Conservation (phyloP, 2,797 vertebrate species). For the Chromis chromis region DNA sequence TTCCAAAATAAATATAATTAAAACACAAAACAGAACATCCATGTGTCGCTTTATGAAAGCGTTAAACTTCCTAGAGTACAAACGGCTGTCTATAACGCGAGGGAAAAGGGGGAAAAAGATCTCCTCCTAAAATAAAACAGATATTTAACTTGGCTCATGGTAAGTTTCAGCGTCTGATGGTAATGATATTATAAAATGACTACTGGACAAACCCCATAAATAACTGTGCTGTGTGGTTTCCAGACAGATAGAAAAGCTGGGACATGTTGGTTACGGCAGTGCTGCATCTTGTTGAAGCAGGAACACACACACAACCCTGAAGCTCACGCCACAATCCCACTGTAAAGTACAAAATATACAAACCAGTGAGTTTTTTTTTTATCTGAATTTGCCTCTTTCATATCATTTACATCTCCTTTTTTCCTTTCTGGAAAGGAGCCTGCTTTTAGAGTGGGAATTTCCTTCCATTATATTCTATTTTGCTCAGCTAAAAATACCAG, state of each 20-base stretch:
- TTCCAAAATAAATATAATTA: constrained; percentile 69
- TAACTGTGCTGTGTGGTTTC: constrained; percentile 80
- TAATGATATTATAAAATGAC: constrained; percentile 87
- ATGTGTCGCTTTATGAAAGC: constrained; percentile 69
- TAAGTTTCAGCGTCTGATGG: constrained; percentile 81
- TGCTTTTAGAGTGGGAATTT: constrained; percentile 76
- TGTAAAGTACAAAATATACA: constrained; percentile 57
- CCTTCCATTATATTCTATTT: constrained; percentile 78
- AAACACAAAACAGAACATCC: constrained; percentile 77
- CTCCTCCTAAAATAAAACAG: constrained; percentile 85
- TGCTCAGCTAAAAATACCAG: constrained; percentile 78
- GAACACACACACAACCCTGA: constrained; percentile 47
- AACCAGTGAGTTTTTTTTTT: constrained; percentile 46
- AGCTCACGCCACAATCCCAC: constrained; percentile 27
- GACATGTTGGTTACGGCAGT: constrained; percentile 73
- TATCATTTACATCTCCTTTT: constrained; percentile 67
- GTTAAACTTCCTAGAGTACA: constrained; percentile 68
- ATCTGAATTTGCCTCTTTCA: constrained; percentile 60
- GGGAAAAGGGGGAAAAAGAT: constrained; percentile 48
- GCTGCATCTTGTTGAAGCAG: constrained; percentile 69
- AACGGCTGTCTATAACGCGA: constrained; percentile 71
- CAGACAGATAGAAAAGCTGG: constrained; percentile 81
- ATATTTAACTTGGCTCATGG: constrained; percentile 85
- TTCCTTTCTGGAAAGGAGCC: constrained; percentile 50
- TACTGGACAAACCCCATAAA: constrained; percentile 86